These are phyloP conservation scores for Nesospiza acunhae DNA, from an alignment of 2,113 vertebrate species.

Conservation along the genomic window DNA sequence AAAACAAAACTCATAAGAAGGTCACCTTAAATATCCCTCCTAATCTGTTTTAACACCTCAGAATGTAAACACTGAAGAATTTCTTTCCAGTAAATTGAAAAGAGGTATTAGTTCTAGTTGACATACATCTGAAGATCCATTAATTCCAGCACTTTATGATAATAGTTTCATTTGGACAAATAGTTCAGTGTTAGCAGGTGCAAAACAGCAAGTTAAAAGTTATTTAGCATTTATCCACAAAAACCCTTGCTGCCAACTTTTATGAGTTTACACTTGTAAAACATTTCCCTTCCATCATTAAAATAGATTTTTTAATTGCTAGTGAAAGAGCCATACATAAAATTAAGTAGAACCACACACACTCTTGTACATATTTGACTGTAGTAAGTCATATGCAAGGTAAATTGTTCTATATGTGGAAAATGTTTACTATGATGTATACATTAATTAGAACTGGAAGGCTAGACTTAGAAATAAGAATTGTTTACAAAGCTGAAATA, in stretches of 20 bases:
- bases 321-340: background rate
- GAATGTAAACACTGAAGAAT: background rate
- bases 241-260: background rate
- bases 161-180: background rate
- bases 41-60: background rate
- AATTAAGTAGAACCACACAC: background rate
- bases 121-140: background rate
- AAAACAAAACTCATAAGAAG: background rate
- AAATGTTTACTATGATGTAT: background rate
- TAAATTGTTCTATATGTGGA: background rate
- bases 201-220: background rate
- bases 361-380: background rate
- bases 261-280: background rate
- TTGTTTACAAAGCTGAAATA: background rate
- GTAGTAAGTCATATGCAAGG: background rate
- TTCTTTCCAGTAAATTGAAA: background rate
- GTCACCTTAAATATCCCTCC: background rate
- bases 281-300: background rate
- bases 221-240: background rate
- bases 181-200: background rate
- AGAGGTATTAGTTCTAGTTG: background rate
- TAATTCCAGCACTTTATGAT: background rate
- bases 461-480: background rate
- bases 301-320: background rate
- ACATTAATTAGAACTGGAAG: background rate